Evolutionary conservation across 2,113 vertebrate species (phyloP).

Genomic region (Eclectus roratus): DNA sequence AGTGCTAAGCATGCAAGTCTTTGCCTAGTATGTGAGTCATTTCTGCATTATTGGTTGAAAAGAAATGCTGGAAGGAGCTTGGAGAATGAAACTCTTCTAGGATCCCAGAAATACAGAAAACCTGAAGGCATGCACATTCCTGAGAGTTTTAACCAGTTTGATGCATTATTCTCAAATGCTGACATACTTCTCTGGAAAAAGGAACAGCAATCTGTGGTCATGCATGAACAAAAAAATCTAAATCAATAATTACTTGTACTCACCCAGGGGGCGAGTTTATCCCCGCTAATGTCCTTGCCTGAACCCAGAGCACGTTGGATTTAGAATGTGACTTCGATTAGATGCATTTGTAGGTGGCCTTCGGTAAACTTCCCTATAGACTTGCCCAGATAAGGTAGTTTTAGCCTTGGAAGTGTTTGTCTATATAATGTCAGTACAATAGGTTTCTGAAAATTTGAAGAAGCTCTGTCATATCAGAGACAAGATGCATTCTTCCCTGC

Average conservation of each 20-base stretch:
- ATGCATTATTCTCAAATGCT: background rate
- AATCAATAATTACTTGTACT: background rate
- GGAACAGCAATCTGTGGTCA: background rate
- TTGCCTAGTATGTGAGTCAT: background rate
- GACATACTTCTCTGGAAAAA: background rate
- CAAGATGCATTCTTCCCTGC: background rate
- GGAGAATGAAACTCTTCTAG: background rate
- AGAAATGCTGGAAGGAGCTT: background rate
- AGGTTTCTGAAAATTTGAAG: background rate
- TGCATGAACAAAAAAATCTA: background rate
- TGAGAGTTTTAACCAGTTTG: background rate
- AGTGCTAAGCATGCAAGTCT: background rate
- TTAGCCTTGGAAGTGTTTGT: background rate
- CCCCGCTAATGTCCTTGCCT: background rate
- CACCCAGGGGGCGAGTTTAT: background rate
- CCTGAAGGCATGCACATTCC: background rate
- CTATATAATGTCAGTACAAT: background rate
- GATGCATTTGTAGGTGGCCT: background rate
- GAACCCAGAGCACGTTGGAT: background rate
- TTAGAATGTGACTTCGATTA: background rate
- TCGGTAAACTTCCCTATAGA: background rate
- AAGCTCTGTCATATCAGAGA: background rate
- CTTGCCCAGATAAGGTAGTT: accelerated
- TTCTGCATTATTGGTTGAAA: background rate
- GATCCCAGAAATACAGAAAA: background rate